Base-by-base conservation (phyloP, 2,113 vertebrate genomes). In the Pseudolaguvia tuberculata region DNA sequence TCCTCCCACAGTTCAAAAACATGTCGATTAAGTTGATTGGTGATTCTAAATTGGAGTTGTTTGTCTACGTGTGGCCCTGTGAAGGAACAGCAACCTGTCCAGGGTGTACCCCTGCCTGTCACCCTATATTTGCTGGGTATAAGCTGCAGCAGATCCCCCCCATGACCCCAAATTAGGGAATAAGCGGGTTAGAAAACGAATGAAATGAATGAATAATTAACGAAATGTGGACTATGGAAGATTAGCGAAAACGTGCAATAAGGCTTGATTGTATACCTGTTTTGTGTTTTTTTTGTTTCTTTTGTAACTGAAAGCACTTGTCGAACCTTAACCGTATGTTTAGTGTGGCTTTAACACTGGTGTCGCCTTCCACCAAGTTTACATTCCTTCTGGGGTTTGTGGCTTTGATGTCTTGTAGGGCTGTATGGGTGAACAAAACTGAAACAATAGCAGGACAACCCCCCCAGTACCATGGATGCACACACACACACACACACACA, bases 401-500 rank as follows among this genome's bases (percentile, higher is more conserved):
- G 61, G 45, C 71, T 72, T 53, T 76, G 68, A 45, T 78, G 72
- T 69, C 57, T 70, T 12, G 59, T 78, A 21, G 76, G 2, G 52
- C 29, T 78, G 79, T 78, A 71, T 77, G 42, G 47, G 39, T 69
- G 76, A 81, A 74, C 76, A 81, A 67, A 59, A 68, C 27, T 58
- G 72, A 75, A 78, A 81, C 80, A 81, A 81, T 78, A 68, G 76
- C 48, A 55, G 23, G 7, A 35, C 67, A 70, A 70, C 50, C 76
- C 76, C 50, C 69, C 79, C n/a, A 47, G 50, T 57, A 59, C 62
- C 73, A 56, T 52, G 50, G 18, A 66, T 45, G 50, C 48, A 42
- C 47, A 20, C 39, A 12, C 35, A 18, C 65, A 11, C 65, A 67
- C 63, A 27, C 14, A 50, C 48, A 52, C 27, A 7, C 3, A 2